phyloP scores from a whole-genome alignment of 2,888 invertebrate species.

The Hemaris fuciformis region DNA sequence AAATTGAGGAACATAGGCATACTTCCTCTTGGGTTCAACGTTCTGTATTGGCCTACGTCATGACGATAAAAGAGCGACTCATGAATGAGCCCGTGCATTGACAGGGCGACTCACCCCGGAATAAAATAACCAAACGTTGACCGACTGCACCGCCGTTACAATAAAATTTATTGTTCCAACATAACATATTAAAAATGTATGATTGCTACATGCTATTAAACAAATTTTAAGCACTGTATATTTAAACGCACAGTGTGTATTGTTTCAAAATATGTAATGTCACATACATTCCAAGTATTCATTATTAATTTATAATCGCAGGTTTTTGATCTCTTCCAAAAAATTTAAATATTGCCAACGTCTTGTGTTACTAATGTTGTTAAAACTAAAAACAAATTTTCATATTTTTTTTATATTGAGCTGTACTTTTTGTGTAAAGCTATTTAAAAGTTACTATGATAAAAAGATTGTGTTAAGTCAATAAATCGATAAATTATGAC shows the following conservation, averaged over 20 bases:
- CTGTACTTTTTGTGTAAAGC: not conserved
- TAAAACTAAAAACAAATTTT: no score
- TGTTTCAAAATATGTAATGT: no score
- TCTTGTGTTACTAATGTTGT: no score
- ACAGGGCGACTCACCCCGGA: conserved; percentile 70
- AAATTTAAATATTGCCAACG: no score
- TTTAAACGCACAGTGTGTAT: no score
- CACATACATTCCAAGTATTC: not conserved
- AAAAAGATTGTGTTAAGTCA: not conserved
- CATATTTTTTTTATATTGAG: not conserved
- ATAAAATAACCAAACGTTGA: conserved; percentile 39
- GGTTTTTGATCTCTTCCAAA: not conserved
- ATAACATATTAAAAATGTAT: not conserved
- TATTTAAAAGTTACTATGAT: no score
- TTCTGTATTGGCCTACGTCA: conserved; percentile 63
- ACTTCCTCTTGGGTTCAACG: conserved; percentile 78
- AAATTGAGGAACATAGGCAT: conserved; percentile 66
- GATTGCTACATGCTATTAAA: not conserved
- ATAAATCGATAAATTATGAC: not conserved
- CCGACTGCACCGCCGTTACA: conserved; percentile 30
- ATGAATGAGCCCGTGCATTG: conserved; percentile 71
- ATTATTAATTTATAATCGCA: no score
- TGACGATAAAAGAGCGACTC: conserved; percentile 69
- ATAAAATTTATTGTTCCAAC: conserved; percentile 17
- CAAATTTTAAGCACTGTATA: no score